Conservation (phyloP, 2,113 vertebrate species). For the Campylomormyrus tamandua region DNA sequence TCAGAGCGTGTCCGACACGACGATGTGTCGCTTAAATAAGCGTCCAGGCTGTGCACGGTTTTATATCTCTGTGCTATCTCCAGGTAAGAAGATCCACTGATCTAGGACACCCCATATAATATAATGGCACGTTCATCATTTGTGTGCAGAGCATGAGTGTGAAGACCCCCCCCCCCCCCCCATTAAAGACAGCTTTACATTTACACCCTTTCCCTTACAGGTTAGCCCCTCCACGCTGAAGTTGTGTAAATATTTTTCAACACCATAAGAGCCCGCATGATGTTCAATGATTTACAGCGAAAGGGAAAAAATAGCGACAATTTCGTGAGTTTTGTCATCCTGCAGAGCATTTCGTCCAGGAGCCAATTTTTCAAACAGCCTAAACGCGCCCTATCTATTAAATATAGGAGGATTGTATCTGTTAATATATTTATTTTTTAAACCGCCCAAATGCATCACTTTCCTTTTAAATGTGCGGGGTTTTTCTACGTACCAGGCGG, state of each 20-base stretch:
- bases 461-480: not conserved
- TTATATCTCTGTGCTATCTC: not conserved
- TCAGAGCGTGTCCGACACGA: not conserved
- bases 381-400: not conserved
- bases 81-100: not conserved
- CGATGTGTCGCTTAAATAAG: not conserved
- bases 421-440: not conserved
- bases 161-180: too few species aligned
- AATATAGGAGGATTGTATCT: not conserved
- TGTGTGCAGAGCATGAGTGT: not conserved
- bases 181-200: not conserved
- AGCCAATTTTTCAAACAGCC: not conserved
- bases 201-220: not conserved
- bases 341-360: not conserved
- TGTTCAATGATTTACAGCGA: not conserved
- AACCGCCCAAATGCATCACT: not conserved
- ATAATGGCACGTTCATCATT: not conserved
- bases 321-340: not conserved
- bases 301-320: not conserved
- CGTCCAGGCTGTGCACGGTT: not conserved
- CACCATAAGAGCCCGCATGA: not conserved
- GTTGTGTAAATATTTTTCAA: not conserved
- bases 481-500: not conserved
- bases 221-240: not conserved
- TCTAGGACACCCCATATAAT: not conserved